These are phyloP conservation scores for Diplolepis rosae DNA, from an alignment of 2,888 invertebrate species.

Conservation along the genomic window DNA sequence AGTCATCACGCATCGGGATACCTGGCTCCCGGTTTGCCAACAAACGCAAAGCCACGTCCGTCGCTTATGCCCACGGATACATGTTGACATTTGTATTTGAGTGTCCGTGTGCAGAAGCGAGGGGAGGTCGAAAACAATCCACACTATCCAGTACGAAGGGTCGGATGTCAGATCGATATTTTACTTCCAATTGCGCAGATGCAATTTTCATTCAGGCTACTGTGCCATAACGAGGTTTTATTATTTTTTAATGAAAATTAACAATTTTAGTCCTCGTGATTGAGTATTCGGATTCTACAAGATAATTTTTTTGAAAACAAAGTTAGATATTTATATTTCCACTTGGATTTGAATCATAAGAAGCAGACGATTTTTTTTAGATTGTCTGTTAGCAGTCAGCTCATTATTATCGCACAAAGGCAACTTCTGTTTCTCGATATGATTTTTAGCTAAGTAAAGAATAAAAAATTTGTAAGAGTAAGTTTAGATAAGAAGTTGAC, in stretches of 20 bases:
- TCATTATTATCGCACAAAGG: not conserved
- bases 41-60: not conserved
- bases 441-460: not conserved
- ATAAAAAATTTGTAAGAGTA: no score
- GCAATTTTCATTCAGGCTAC: constrained; percentile 35
- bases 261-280: not conserved
- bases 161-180: constrained; percentile 55
- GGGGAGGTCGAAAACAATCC: constrained; percentile 49
- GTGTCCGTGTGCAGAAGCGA: constrained; percentile 35
- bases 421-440: not conserved
- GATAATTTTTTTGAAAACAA: not conserved
- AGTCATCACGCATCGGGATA: not conserved
- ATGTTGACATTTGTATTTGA: constrained; percentile 22
- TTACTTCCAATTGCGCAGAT: constrained; percentile 51
- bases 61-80: constrained; percentile 1
- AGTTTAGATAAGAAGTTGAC: no score
- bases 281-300: not conserved
- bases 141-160: constrained; percentile 50
- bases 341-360: not conserved
- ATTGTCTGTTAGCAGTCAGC: not conserved
- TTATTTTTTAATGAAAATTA: constrained; percentile 4
- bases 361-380: not conserved
- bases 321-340: not conserved
- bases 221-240: constrained; percentile 25
- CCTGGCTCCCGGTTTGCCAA: constrained; percentile 9